phyloP scores from a whole-genome alignment of 2,888 invertebrate species.

The Pinctada fucata region DNA sequence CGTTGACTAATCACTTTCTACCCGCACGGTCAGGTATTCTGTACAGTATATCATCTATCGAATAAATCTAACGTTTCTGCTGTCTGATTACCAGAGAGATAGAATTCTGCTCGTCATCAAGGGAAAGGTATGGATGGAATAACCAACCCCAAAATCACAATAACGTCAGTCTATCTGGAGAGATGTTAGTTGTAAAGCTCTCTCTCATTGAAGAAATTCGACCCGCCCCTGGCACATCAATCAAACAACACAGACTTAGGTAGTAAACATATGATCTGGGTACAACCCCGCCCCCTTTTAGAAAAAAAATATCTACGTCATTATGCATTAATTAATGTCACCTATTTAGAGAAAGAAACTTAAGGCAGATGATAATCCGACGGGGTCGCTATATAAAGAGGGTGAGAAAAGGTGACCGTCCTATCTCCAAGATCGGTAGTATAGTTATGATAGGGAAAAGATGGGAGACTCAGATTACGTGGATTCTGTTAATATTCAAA shows the following conservation, averaged over 20 bases:
- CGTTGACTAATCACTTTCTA: too few species aligned
- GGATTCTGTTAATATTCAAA: neutral
- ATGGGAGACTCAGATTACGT: neutral
- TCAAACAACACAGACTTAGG: neutral
- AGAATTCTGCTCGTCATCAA: too few species aligned
- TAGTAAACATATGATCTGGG: neutral
- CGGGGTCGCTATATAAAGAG: neutral
- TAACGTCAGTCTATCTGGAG: too few species aligned
- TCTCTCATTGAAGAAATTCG: neutral
- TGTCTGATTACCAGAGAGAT: too few species aligned
- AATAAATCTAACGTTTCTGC: too few species aligned
- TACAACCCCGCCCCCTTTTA: neutral
- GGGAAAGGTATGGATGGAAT: too few species aligned
- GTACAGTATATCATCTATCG: too few species aligned
- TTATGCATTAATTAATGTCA: neutral
- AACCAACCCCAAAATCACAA: too few species aligned
- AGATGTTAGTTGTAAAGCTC: too few species aligned
- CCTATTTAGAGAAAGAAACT: neutral
- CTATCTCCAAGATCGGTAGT: neutral
- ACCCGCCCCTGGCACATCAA: constrained; percentile 1
- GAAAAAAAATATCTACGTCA: neutral
- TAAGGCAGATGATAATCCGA: neutral
- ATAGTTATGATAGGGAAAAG: neutral
- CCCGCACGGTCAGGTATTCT: too few species aligned
- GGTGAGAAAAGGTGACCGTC: neutral